phyloP scores from a whole-genome alignment of 2,888 invertebrate species.

The Cephus spinipes region DNA sequence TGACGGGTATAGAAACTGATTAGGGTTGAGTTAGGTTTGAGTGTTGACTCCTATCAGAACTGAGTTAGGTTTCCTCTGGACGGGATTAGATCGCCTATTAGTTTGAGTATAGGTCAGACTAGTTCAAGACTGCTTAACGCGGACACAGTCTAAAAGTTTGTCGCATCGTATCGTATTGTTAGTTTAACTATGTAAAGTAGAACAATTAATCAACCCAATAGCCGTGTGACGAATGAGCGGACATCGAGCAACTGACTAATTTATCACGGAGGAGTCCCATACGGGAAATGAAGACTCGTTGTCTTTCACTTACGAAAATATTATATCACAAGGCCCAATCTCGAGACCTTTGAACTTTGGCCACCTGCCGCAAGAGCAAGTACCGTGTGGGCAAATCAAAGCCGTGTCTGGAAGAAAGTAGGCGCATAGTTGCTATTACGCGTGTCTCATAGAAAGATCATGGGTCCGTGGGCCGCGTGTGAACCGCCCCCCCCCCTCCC shows the following conservation, averaged over 20 bases:
- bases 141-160: background rate
- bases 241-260: background rate
- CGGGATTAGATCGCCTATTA: background rate
- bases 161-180: background rate
- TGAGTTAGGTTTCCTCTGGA: background rate
- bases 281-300: background rate
- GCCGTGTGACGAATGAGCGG: background rate
- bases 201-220: slow-evolving; percentile 20
- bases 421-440: slow-evolving; percentile 25
- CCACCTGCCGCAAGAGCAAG: background rate
- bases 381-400: background rate
- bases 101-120: background rate
- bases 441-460: slow-evolving; percentile 33
- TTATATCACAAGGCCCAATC: background rate
- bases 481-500: slow-evolving; percentile 10
- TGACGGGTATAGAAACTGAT: background rate
- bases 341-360: background rate
- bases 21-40: background rate
- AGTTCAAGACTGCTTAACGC: background rate
- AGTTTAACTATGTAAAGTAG: slow-evolving; percentile 10
- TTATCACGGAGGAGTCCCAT: background rate
- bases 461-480: slow-evolving; percentile 56
- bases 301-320: background rate
- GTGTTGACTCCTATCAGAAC: background rate
- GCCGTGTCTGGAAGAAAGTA: slow-evolving; percentile 21